Evolutionary conservation across 1,140 invertebrate species (phyloP).

Genomic region (Ceratina calcarata): DNA sequence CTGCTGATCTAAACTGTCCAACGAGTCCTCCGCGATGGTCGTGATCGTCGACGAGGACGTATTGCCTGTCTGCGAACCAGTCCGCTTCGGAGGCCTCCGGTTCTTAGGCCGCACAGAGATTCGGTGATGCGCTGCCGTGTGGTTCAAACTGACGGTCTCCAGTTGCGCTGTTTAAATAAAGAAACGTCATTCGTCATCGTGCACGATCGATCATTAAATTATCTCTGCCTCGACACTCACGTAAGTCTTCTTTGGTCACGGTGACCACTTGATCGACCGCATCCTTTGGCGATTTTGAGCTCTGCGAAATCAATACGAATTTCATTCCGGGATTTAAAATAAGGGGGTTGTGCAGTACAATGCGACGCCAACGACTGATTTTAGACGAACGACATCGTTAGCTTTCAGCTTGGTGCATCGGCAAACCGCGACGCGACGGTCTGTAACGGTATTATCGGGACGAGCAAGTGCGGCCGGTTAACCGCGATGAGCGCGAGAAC

Average conservation of each 20-base stretch:
- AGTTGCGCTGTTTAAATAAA: constrained; percentile 68
- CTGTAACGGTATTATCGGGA: constrained; percentile 71
- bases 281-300: constrained; percentile 69
- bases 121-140: constrained; percentile 77
- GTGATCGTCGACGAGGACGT: constrained; percentile 62
- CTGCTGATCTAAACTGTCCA: constrained; percentile 70
- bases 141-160: constrained; percentile 71
- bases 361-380: constrained; percentile 38
- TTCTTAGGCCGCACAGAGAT: constrained; percentile 78
- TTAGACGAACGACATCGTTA: constrained; percentile 36
- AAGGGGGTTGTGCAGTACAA: not conserved
- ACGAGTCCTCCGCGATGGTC: constrained; percentile 68
- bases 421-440: constrained; percentile 7
- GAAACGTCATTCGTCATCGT: not conserved
- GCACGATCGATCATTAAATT: not conserved
- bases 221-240: constrained; percentile 64
- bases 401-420: constrained; percentile 39
- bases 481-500: constrained; percentile 73
- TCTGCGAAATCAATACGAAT: constrained; percentile 58
- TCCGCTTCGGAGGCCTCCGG: constrained; percentile 73
- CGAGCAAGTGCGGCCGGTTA: constrained; percentile 67
- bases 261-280: constrained; percentile 62
- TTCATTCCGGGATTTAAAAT: not conserved
- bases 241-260: constrained; percentile 76
- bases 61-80: constrained; percentile 52